Base-by-base conservation (phyloP, 2,797 vertebrate species). In the Iguana delicatissima region DNA sequence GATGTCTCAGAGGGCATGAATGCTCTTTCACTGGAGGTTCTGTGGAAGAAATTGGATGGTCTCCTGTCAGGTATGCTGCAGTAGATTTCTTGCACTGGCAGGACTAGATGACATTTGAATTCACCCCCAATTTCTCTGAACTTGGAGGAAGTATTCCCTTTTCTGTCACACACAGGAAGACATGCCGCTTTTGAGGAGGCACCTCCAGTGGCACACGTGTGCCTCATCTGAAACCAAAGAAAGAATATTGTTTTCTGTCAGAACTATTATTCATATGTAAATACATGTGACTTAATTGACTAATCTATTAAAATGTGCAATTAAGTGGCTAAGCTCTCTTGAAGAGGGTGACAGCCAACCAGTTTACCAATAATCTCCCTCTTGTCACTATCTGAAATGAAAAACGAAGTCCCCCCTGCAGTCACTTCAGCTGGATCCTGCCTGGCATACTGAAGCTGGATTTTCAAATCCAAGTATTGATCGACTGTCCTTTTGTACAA, bases 351-450 rank as follows among this genome's bases (percentile, higher is more conserved):
- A 2, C 32, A 67, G 12, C 14, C 73, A 3, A 35, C n/a, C 16
- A 13, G 42, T 73, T 62, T 74, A 59, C 73, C 50, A 81, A 80
- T 35, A 32, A 50, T 84, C 7, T 77, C 35, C 32, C 38, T 29
- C 29, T 16, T 59, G 38, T 84, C 72, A 50, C 42, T 46, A 24
- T 83, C 80, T 52, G 50, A 7, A 67, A 76, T 76, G 22, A 62
- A 76, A 87, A 76, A 77, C 29, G 26, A 67, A 86, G n/a, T 73
- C 50, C 67, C 46, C 77, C 24, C 80, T 20, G 72, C 50, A 22
- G 20, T 1, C 0, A 6, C 50, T 82, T 74, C 62, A 1, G 59
- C 76, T 0, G 6, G 84, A 67, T 0, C 29, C 20, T 26, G 62
- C 0, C 1, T 52, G 85, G 72, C 57, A 29, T 59, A 24, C 59